These are phyloP conservation scores for Ascaphus truei DNA, from an alignment of 2,113 vertebrate genomes.

Conservation along the genomic window DNA sequence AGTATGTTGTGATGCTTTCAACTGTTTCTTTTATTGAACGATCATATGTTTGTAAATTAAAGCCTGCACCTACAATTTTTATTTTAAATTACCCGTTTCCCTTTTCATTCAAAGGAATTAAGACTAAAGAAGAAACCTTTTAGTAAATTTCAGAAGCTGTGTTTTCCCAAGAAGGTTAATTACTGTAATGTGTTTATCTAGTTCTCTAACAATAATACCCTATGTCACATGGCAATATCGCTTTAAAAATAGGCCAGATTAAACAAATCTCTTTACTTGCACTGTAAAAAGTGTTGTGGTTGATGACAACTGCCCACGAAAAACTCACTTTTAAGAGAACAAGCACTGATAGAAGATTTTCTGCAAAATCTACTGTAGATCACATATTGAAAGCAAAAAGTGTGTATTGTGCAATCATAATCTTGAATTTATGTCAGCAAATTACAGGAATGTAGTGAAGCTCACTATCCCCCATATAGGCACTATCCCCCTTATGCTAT, in stretches of 20 bases:
- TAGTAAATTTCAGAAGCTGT: slow-evolving; percentile 42
- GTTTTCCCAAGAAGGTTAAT: slow-evolving; percentile 50
- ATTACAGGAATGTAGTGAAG: too few species aligned
- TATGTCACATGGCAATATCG: slow-evolving; percentile 49
- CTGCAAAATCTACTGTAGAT: not conserved
- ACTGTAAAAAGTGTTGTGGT: slow-evolving; percentile 50
- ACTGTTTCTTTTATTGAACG: too few species aligned
- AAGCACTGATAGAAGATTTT: not conserved
- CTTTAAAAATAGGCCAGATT: slow-evolving; percentile 75
- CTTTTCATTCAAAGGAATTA: slow-evolving; percentile 1
- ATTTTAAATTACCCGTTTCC: not conserved
- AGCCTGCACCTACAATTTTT: not conserved
- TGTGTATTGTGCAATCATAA: not conserved
- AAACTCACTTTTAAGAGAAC: not conserved
- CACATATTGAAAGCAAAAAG: not conserved
- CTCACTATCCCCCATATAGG: too few species aligned
- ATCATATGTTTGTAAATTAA: not conserved
- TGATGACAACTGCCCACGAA: slow-evolving; percentile 30
- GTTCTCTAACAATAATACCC: slow-evolving; percentile 51
- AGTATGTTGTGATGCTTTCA: too few species aligned
- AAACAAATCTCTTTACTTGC: slow-evolving; percentile 71
- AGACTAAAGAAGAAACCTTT: slow-evolving; percentile 38
- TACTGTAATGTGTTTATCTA: slow-evolving; percentile 54
- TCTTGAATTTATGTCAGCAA: too few species aligned
- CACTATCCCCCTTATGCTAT: too few species aligned